phyloP scores from a whole-genome alignment of 2,113 vertebrate species.

The Apteryx mantelli region DNA sequence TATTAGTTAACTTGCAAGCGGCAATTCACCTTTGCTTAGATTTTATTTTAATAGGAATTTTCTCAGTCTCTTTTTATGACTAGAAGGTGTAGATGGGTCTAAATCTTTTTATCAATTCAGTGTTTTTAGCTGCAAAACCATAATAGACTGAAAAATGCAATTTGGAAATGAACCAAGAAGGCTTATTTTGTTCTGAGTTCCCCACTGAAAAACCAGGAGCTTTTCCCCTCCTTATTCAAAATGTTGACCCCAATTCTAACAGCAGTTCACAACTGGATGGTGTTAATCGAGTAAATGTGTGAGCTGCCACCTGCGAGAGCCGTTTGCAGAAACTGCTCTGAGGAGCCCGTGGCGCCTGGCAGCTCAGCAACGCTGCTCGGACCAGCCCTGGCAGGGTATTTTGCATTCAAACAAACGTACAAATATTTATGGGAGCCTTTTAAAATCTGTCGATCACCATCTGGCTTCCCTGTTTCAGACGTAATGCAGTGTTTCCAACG shows the following conservation, averaged over 20 bases:
- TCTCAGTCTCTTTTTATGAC: not conserved
- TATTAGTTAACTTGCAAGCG: not conserved
- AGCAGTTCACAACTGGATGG: not conserved
- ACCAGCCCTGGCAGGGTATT: not conserved
- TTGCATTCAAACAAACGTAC: not conserved
- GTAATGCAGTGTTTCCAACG: rapidly evolving
- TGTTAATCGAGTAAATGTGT: not conserved
- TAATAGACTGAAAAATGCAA: not conserved
- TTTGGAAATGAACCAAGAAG: not conserved
- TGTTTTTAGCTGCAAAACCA: not conserved
- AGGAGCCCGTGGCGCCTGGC: not conserved
- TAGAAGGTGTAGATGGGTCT: not conserved
- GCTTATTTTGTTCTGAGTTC: not conserved
- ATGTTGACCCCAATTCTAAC: not conserved
- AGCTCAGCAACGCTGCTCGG: not conserved
- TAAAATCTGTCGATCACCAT: not conserved
- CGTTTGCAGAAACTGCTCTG: not conserved
- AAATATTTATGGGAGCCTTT: not conserved
- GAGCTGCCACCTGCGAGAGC: not conserved
- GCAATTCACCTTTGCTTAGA: not conserved
- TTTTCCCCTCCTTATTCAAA: not conserved
- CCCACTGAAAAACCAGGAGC: not conserved
- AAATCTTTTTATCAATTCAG: not conserved
- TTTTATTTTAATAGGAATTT: not conserved
- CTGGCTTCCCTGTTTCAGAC: not conserved